Conservation (phyloP, 2,888 invertebrate genomes). For the Aphelenchoides bicaudatus region DNA sequence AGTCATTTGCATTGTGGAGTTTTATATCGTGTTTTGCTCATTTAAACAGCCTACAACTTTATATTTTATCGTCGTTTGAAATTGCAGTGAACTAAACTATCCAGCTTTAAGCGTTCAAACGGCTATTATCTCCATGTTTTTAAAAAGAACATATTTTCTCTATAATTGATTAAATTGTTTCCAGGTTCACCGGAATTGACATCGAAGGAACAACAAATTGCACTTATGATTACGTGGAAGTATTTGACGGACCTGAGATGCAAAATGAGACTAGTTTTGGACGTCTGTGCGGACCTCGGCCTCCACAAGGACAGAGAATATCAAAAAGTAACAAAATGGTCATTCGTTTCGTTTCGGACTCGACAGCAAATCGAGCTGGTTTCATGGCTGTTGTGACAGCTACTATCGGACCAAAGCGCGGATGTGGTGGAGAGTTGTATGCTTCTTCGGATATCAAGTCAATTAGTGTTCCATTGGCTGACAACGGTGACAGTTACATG, state of each 20-base stretch:
- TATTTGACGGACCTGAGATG: constrained; percentile 40
- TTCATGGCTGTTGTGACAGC: constrained; percentile 48
- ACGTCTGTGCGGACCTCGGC: constrained; percentile 42
- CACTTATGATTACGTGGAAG: constrained; percentile 46
- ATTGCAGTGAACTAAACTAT: neutral
- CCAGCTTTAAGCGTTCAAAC: neutral
- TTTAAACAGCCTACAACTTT: no score
- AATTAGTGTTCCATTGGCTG: constrained; percentile 38
- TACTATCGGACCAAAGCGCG: constrained; percentile 44
- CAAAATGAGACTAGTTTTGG: constrained; percentile 32
- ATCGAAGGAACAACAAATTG: constrained; percentile 42
- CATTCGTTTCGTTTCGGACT: constrained; percentile 47
- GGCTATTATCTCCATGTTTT: no score
- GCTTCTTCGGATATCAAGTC: constrained; percentile 46
- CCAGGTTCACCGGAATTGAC: constrained; percentile 42
- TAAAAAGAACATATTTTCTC: no score
- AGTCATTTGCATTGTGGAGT: neutral
- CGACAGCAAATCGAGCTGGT: constrained; percentile 40
- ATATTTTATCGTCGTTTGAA: neutral
- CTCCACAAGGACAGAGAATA: constrained; percentile 34
- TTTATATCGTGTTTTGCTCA: neutral
- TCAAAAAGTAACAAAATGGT: constrained; percentile 37
- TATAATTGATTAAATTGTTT: no score
- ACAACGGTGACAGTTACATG: constrained; percentile 38
- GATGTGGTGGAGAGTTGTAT: constrained; percentile 53